phyloP scores from a whole-genome alignment of 2,113 vertebrate species.

The Mormoops blainvillei region DNA sequence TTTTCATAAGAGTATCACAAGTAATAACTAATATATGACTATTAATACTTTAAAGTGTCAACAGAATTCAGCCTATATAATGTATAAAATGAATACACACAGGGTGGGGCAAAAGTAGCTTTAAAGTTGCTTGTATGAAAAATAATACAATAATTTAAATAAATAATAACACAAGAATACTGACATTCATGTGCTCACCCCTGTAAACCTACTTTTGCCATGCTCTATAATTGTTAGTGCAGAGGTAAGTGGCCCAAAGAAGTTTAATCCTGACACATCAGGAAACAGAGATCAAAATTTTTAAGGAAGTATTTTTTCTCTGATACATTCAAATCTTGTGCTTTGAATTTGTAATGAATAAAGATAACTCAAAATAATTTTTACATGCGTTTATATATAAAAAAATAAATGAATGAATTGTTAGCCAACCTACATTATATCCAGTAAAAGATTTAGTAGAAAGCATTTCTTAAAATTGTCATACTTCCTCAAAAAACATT shows the following conservation, averaged over 20 bases:
- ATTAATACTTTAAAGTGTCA: not conserved
- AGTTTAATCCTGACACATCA: not conserved
- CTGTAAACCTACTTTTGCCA: not conserved
- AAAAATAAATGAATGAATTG: slow-evolving; percentile 65
- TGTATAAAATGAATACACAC: not conserved
- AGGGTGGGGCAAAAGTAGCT: not conserved
- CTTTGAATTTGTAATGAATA: slow-evolving; percentile 62
- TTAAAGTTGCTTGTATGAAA: not conserved
- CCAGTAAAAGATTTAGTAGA: slow-evolving; percentile 63
- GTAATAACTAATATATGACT: not conserved
- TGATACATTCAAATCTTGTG: slow-evolving; percentile 54
- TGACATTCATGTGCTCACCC: not conserved
- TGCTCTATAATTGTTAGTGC: not conserved
- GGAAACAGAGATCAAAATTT: slow-evolving; percentile 36
- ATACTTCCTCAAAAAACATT: slow-evolving; percentile 45
- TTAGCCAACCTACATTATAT: slow-evolving; percentile 69
- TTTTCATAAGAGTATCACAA: not conserved
- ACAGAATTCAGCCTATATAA: not conserved
- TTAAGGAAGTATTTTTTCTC: slow-evolving; percentile 38
- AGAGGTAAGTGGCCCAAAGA: not conserved
- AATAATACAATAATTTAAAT: not conserved
- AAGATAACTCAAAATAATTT: slow-evolving; percentile 67
- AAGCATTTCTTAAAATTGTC: slow-evolving; percentile 42
- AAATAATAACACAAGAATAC: not conserved
- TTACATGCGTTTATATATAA: slow-evolving; percentile 65